Evolutionary conservation across 2,888 invertebrate genomes (phyloP), one percentile per base, ranked within the genome.

Genomic region (Troilus luridus): DNA sequence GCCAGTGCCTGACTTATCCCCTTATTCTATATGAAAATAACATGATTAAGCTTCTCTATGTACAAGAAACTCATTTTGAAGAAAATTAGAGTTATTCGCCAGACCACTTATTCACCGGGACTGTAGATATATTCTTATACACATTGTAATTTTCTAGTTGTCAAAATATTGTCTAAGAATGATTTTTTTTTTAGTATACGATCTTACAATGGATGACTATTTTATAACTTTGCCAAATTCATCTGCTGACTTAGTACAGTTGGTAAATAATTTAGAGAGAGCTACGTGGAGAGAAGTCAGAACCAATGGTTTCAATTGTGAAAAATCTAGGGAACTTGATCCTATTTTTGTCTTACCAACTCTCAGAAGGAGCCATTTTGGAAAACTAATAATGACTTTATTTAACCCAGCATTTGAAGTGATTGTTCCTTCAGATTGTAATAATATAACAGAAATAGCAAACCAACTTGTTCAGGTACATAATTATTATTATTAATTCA

Each of bases 381-480:
- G 21, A 27, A 88, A 27, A 27, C 21, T 88, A 3, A 12, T 88
- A 21, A 41, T 2, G 19, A 9, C 41, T 21, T 58, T 88, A 27
- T 19, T 62, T n/a, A 3, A 88, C n/a, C 59, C 88, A 88, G 88
- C 88, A 41, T 88, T 88, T 58, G 41, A 88, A 64, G 88, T 62
- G 5, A 27, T 62, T 2, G 60, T 88, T 41, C 88, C 88, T 54
- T 62, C 60, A 56, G 11, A 56, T 56, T 85, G 3, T 85, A 58
- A 85, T 58, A n/a, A 85, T 56, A 85, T 85, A 56, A 56, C n/a
- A n/a, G 85, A 85, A 11, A 85, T 85, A 54, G 85, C 85, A 11
- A 85, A 85, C 21, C 85, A 85, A n/a, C 85, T 85, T 58, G n/a
- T 56, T 85, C 85, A 85, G 56, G 85, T 85, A 56, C n/a, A 56